Conservation (phyloP, 2,113 vertebrate species). For the Himantopus leucocephalus region DNA sequence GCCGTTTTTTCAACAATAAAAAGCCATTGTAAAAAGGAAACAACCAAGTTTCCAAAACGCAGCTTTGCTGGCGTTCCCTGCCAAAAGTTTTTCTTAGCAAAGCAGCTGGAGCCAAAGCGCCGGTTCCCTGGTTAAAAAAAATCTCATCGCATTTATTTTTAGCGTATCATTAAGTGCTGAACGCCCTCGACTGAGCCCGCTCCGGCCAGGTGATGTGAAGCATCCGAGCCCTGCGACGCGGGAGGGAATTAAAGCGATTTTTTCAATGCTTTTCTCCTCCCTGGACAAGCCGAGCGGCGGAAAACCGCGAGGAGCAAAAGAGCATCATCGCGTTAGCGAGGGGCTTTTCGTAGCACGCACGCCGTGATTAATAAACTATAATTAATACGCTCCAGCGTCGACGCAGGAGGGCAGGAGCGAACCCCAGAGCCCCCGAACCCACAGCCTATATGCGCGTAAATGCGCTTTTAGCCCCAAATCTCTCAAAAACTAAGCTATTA, state of each 20-base stretch:
- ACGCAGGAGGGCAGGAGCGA: neutral
- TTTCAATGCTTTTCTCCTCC: conserved; percentile 35
- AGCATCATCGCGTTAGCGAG: neutral
- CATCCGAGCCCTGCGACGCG: neutral
- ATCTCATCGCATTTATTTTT: neutral
- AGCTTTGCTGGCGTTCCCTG: neutral
- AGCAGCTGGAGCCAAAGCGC: neutral
- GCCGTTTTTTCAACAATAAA: neutral
- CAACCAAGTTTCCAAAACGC: rapidly evolving
- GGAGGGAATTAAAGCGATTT: neutral
- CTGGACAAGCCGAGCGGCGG: neutral
- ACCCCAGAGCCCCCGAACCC: neutral
- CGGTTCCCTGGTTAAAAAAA: neutral
- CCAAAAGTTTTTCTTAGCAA: neutral
- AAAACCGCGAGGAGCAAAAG: neutral
- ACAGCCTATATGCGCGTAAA: neutral
- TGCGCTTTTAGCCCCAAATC: neutral
- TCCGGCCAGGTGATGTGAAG: neutral
- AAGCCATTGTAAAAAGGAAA: neutral
- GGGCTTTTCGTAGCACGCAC: neutral
- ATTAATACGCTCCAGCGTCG: neutral
- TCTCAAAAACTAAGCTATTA: neutral
- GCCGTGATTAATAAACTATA: neutral
- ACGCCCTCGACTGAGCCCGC: neutral
- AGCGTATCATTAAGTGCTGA: neutral